Base-by-base conservation (phyloP, 2,888 invertebrate species). In the Himalopsyche tibetana region DNA sequence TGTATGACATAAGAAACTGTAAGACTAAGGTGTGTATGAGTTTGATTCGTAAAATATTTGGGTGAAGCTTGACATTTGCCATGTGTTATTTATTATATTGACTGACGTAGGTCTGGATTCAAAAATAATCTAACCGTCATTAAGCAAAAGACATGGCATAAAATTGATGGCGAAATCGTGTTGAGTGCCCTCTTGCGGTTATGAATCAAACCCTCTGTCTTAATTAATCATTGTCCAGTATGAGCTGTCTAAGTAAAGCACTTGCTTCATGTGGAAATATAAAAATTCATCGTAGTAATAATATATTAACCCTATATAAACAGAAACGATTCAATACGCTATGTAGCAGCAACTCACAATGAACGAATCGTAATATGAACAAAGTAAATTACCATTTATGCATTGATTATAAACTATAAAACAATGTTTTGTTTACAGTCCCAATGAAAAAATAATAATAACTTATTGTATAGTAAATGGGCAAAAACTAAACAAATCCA, bases 131-230 rank as follows among this genome's bases (percentile, higher is more conserved):
- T 17, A 56, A 82, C 82, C 82, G 55, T 82, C 82, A 56, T 82
- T 80, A 84, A 74, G 74, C 74, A 36, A 74, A 74, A 74, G 74
- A 74, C 74, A 74, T 36, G 79, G 80, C n/a, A 17, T 51, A 40
- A n/a, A 79, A 28, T 28, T 84, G 82, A 85, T 82, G 83, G 40
- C 55, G 55, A 56, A 85, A 19, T 55, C 87, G 36, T 87, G 87
- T 87, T 85, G 40, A 74, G 38, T 40, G 55, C 19, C 79, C 55
- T 36, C 82, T 17, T 55, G 74, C 38, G 86, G 88, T 84, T 84
- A 88, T 88, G 88, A 88, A 88, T 88, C 88, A 87, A 87, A 88
- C 82, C 85, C 84, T 82, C 85, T 84, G 87, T 87, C 87, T 87
- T 88, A 88, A 88, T 88, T 88, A 87, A 88, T 88, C 88, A 88